Evolutionary conservation across 2,113 vertebrate species (phyloP).

Genomic region (Nesogale talazaci): DNA sequence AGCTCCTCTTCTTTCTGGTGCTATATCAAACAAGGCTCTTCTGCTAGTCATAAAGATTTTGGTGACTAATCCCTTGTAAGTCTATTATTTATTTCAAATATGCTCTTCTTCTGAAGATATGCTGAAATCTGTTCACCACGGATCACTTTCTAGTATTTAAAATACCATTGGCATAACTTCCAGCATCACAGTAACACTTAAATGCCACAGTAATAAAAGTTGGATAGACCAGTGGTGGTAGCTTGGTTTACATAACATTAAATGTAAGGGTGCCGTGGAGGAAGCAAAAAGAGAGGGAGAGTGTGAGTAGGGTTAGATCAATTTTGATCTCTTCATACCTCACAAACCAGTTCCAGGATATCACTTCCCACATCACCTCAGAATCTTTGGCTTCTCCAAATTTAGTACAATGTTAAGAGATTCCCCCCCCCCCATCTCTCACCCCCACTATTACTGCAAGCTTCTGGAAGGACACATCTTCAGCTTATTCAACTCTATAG

Average conservation of each 20-base stretch:
- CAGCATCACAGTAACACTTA: no score
- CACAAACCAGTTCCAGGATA: background rate
- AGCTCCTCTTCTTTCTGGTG: no score
- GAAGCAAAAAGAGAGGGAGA: background rate
- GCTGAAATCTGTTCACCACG: no score
- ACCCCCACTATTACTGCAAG: background rate
- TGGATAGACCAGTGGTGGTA: no score
- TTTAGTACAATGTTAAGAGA: background rate
- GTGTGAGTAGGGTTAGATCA: background rate
- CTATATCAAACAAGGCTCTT: no score
- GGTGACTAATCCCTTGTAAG: no score
- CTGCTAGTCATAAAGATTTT: no score
- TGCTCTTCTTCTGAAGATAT: no score
- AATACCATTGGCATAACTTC: no score
- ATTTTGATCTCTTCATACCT: background rate
- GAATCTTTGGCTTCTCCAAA: background rate
- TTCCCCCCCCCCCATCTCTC: background rate
- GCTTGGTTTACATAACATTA: background rate
- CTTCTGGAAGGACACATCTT: background rate
- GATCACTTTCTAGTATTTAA: no score
- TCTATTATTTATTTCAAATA: no score
- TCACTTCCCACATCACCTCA: background rate
- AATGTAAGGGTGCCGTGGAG: background rate
- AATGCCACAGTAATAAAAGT: no score
- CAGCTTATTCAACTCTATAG: background rate